These are phyloP conservation scores for Temnothorax longispinosus DNA, from an alignment of 1,140 invertebrate species.

Conservation along the genomic window DNA sequence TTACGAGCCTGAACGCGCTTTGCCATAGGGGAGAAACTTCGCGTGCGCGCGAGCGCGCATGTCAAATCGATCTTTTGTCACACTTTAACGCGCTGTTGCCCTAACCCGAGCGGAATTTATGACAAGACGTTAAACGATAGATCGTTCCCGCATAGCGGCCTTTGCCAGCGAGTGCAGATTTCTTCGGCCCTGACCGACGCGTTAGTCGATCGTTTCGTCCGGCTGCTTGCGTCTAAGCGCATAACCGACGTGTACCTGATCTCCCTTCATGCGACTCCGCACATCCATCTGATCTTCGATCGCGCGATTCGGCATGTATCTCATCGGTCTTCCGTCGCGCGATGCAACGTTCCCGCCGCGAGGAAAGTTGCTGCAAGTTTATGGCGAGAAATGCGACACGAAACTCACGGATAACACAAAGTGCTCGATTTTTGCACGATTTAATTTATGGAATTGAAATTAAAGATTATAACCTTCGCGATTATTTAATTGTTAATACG, in stretches of 20 bases:
- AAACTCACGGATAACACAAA: background rate
- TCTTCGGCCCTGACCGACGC: background rate
- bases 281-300: background rate
- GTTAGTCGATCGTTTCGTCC: slow-evolving; percentile 4
- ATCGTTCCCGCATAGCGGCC: background rate
- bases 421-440: background rate
- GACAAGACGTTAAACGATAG: slow-evolving; percentile 10
- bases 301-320: background rate
- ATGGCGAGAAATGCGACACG: background rate
- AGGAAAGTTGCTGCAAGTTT: background rate
- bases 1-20: slow-evolving; percentile 51
- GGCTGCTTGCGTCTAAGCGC: slow-evolving; percentile 15
- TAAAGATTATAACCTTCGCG: background rate
- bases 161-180: slow-evolving; percentile 1
- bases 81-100: slow-evolving; percentile 21
- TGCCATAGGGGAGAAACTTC: slow-evolving; percentile 59
- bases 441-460: background rate
- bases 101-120: slow-evolving; percentile 25
- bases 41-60: background rate
- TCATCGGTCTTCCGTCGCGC: background rate
- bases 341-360: background rate
- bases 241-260: slow-evolving; percentile 30
- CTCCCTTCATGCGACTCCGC: slow-evolving; percentile 24
- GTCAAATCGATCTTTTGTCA: slow-evolving; percentile 62
- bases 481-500: background rate